phyloP scores from a whole-genome alignment of 2,113 vertebrate genomes.

The Cyprinodon brontotheroides region DNA sequence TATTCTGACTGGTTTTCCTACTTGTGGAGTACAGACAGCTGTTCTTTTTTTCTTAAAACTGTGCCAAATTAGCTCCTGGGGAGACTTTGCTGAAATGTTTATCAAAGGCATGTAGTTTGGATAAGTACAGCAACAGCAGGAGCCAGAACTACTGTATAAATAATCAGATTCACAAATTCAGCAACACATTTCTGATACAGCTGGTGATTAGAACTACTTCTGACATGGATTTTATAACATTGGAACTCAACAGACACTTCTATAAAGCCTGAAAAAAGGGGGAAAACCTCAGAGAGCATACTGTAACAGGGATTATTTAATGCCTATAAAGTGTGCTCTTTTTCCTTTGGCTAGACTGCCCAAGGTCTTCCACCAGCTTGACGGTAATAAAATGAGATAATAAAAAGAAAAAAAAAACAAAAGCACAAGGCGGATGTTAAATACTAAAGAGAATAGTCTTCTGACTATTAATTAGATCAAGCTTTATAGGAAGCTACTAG shows the following conservation, averaged over 20 bases:
- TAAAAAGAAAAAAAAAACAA: conserved; percentile 49
- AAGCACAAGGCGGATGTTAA: conserved; percentile 37
- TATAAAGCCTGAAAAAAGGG: background rate
- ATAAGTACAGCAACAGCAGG: background rate
- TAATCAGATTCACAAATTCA: background rate
- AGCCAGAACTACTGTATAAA: background rate
- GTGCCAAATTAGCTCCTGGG: background rate
- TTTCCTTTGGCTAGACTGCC: conserved; percentile 8
- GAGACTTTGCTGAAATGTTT: background rate
- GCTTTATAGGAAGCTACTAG: conserved; percentile 41
- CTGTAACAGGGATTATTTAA: background rate
- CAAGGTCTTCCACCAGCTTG: conserved; percentile 10
- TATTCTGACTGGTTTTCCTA: background rate
- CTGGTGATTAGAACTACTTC: background rate
- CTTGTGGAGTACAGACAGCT: background rate
- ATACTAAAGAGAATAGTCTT: conserved; percentile 21
- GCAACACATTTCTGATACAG: background rate
- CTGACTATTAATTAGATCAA: conserved; percentile 47
- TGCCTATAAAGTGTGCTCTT: background rate
- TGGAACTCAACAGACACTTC: background rate
- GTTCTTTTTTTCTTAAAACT: background rate
- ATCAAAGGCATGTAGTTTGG: background rate
- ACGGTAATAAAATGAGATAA: conserved; percentile 49
- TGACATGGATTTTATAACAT: background rate
- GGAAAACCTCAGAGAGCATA: background rate